Conservation (phyloP, 1,140 invertebrate genomes). For the Meloidogyne floridensis region DNA sequence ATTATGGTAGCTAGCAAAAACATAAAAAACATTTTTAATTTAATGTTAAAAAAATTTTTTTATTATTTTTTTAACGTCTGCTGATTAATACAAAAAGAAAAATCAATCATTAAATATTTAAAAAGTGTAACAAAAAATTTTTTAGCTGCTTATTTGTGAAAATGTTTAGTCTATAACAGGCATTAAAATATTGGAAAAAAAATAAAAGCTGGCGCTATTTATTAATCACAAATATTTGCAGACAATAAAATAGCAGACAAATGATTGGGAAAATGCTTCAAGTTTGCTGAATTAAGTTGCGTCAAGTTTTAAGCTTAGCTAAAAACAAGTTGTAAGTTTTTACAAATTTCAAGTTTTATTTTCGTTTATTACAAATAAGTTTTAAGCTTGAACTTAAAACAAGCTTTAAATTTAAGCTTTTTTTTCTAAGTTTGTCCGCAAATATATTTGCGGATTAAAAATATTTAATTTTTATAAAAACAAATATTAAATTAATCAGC, state of each 20-base stretch:
- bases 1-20: no score
- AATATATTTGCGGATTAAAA: neutral
- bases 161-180: slow-evolving; percentile 1
- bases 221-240: neutral
- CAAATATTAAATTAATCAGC: neutral
- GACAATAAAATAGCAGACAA: neutral
- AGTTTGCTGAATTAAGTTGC: neutral
- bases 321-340: neutral
- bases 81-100: neutral
- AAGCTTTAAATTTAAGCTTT: neutral
- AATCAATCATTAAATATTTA: slow-evolving; percentile 1
- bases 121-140: neutral
- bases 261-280: neutral
- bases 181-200: neutral
- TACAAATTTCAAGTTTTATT: neutral
- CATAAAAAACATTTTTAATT: no score
- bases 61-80: neutral
- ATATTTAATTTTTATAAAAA: neutral
- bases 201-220: neutral
- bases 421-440: neutral
- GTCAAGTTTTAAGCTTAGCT: neutral
- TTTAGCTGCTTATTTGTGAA: slow-evolving; percentile 2
- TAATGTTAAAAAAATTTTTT: no score
- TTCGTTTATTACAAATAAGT: neutral
- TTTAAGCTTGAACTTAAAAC: neutral